These are phyloP conservation scores for Heterocephalus glaber DNA, from an alignment of 2,113 vertebrate species.

Conservation along the genomic window DNA sequence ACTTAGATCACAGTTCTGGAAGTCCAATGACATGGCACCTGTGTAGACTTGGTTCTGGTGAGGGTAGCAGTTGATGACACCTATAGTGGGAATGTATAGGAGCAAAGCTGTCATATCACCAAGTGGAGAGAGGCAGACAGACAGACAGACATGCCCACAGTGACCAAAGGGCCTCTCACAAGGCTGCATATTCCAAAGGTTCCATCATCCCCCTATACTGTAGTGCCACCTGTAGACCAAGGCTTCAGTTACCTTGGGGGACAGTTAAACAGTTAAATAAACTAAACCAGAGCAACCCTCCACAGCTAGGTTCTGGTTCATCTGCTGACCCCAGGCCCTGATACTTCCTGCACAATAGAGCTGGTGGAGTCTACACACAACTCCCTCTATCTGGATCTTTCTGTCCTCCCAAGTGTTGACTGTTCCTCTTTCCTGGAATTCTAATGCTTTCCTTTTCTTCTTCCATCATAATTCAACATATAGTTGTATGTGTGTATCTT, in stretches of 20 bases:
- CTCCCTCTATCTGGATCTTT: neutral
- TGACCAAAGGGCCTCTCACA: neutral
- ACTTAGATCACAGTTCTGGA: neutral
- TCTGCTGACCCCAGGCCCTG: accelerated
- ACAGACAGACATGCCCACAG: neutral
- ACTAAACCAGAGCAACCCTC: neutral
- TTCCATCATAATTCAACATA: neutral
- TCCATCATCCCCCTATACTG: neutral
- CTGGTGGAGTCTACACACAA: neutral
- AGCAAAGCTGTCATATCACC: neutral
- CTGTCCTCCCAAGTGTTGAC: neutral
- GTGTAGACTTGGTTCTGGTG: neutral
- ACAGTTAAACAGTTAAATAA: neutral
- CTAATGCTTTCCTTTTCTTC: neutral
- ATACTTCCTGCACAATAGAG: neutral
- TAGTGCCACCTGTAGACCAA: neutral
- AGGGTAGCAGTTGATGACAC: neutral
- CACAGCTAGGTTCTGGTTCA: neutral
- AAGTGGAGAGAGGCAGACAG: neutral
- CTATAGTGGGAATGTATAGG: neutral
- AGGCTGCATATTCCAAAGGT: neutral
- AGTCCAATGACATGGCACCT: neutral
- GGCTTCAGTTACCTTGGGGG: neutral
- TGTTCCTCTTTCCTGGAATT: neutral
- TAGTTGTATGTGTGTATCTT: neutral